Conservation (phyloP, 2,113 vertebrate genomes). For the Verasper variegatus region DNA sequence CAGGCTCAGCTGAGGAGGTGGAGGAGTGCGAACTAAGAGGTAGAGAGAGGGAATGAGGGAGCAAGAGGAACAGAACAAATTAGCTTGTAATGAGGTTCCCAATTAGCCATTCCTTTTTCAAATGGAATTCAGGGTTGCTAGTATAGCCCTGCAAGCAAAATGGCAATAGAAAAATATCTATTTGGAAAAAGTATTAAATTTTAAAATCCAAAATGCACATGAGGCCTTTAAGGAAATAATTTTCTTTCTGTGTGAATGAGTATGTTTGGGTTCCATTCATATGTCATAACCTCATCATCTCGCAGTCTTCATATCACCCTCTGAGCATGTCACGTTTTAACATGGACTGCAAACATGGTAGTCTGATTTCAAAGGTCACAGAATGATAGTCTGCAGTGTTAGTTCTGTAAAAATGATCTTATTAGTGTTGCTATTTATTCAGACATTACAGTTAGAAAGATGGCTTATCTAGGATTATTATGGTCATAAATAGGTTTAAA, state of each 20-base stretch:
- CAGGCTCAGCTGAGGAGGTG: conserved; percentile 89
- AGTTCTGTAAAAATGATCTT: background rate
- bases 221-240: background rate
- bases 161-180: background rate
- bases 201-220: background rate
- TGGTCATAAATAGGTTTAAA: background rate
- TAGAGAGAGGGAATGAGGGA: conserved; percentile 69
- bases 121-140: too few species aligned
- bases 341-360: conserved; percentile 11
- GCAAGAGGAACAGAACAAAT: background rate
- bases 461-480: background rate
- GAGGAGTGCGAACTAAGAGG: conserved; percentile 92
- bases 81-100: too few species aligned
- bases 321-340: conserved; percentile 6
- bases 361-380: conserved; percentile 7
- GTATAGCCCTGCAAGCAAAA: background rate
- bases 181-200: background rate
- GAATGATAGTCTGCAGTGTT: background rate
- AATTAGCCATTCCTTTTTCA: too few species aligned
- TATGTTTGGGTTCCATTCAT: conserved; percentile 25
- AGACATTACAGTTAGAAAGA: background rate
- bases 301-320: conserved; percentile 17
- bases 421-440: background rate
- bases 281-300: conserved; percentile 44
- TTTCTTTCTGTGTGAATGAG: background rate